Percentiles rank a stretch among this genome's conserved stretches.
phyloP scores from a whole-genome alignment of 1,140 invertebrate species.

The Drosophila quadrilineata region DNA sequence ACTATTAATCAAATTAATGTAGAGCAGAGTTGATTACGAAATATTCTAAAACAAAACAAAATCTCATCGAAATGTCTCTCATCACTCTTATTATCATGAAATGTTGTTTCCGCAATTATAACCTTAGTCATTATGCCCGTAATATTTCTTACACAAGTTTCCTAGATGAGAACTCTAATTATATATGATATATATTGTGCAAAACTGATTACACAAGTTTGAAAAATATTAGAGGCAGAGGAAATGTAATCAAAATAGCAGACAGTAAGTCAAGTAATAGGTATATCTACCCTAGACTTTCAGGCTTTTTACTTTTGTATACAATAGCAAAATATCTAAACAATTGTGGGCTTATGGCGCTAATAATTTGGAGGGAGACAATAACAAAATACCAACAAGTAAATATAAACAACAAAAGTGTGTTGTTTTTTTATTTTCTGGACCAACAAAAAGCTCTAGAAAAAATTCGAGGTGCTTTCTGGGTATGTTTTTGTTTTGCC shows the following conservation, averaged over 20 bases:
- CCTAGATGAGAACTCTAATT: too few relatives aligned
- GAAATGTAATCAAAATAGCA: not conserved
- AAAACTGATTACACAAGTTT: not conserved
- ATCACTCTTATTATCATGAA: too few relatives aligned
- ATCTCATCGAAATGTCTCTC: too few relatives aligned
- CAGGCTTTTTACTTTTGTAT: not conserved
- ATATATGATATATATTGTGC: not conserved
- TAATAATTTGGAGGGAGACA: not conserved
- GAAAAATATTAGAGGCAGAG: not conserved
- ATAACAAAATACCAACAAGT: constrained; percentile 4
- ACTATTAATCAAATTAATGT: too few relatives aligned
- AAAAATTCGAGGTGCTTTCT: not conserved
- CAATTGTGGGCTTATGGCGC: constrained; percentile 9
- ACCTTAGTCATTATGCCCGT: too few relatives aligned
- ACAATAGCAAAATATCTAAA: constrained; percentile 1
- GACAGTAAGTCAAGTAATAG: not conserved
- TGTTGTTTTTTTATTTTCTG: constrained; percentile 1
- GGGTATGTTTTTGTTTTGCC: not conserved
- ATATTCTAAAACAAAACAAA: constrained; percentile 1
- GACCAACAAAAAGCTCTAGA: not conserved
- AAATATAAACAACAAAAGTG: constrained; percentile 16
- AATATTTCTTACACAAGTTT: too few relatives aligned
- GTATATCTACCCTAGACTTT: too few relatives aligned
- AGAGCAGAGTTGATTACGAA: not conserved
- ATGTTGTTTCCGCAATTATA: too few relatives aligned